Conservation (phyloP, 2,888 invertebrate species). For the Amblyjoppa fuscipennis region DNA sequence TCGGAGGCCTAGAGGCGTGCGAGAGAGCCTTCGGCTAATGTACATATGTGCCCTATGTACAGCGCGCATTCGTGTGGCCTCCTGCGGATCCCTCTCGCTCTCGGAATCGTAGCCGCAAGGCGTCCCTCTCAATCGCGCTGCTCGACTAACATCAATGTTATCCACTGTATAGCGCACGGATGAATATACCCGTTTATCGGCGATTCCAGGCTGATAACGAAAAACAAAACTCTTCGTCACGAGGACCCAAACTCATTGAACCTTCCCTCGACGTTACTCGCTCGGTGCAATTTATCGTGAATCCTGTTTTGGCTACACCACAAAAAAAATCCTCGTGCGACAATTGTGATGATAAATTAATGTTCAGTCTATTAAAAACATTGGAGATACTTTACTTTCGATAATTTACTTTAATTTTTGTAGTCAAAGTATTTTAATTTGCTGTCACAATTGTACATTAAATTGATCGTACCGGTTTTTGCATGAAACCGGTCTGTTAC, state of each 20-base stretch:
- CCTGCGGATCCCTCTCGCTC: conserved; percentile 80
- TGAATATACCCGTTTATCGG: conserved; percentile 3
- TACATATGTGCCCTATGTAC: conserved; percentile 62
- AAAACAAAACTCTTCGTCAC: not conserved
- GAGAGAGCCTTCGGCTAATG: conserved; percentile 78
- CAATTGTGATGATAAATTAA: too few relatives aligned
- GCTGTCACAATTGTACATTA: too few relatives aligned
- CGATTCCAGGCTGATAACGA: not conserved
- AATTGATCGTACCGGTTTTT: too few relatives aligned
- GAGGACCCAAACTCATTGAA: not conserved
- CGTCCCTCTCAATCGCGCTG: conserved; percentile 39
- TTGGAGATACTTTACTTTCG: too few relatives aligned
- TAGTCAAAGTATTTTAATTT: too few relatives aligned
- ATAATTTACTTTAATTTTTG: too few relatives aligned
- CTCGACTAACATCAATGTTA: conserved; percentile 44
- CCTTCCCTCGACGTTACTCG: not conserved
- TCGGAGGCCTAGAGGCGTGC: conserved; percentile 69
- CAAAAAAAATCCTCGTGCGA: too few relatives aligned
- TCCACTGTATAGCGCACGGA: conserved; percentile 16
- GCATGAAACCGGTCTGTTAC: too few relatives aligned
- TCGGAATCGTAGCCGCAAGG: conserved; percentile 28
- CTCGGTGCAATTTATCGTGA: too few relatives aligned
- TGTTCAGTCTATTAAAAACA: too few relatives aligned
- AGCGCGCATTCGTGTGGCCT: conserved; percentile 73
- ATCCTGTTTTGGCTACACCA: too few relatives aligned